Conservation (phyloP, 1,140 invertebrate genomes). For the Calliopsis andreniformis region DNA sequence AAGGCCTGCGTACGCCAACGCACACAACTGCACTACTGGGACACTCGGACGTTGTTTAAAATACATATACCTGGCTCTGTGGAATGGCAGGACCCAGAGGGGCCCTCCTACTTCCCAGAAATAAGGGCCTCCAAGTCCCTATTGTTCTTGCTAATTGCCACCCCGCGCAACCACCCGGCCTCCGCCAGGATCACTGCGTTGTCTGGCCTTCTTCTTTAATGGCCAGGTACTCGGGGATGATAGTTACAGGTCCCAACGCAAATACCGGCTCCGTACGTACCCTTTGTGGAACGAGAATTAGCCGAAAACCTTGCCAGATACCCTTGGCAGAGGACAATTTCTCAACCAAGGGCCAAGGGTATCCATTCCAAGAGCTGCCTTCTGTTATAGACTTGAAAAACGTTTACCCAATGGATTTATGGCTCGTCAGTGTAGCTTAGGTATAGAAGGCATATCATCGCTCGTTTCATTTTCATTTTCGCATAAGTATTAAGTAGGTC, state of each 20-base stretch:
- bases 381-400: not conserved
- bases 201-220: conserved; percentile 54
- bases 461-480: not conserved
- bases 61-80: conserved; percentile 60
- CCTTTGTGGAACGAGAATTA: conserved; percentile 62
- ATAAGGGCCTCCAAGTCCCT: conserved; percentile 66
- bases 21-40: conserved; percentile 3
- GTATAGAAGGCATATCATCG: not conserved
- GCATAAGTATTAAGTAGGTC: too few relatives aligned
- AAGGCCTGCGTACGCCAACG: conserved; percentile 38
- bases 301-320: conserved; percentile 54
- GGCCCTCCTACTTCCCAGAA: conserved; percentile 73
- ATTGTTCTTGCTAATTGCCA: conserved; percentile 79
- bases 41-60: conserved; percentile 27
- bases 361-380: conserved; percentile 4
- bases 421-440: not conserved
- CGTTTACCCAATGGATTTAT: not conserved
- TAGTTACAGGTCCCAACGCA: conserved; percentile 69
- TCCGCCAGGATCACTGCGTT: conserved; percentile 1
- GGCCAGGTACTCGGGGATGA: conserved; percentile 51
- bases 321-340: conserved; percentile 31
- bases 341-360: not conserved
- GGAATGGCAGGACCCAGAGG: conserved; percentile 50
- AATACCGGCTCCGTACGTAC: conserved; percentile 59
- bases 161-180: conserved; percentile 59